A percentile compares a stretch with the other conserved stretches of the same genome.
Evolutionary conservation across 2,888 invertebrate species (phyloP).

Genomic region (Oscheius sp.): DNA sequence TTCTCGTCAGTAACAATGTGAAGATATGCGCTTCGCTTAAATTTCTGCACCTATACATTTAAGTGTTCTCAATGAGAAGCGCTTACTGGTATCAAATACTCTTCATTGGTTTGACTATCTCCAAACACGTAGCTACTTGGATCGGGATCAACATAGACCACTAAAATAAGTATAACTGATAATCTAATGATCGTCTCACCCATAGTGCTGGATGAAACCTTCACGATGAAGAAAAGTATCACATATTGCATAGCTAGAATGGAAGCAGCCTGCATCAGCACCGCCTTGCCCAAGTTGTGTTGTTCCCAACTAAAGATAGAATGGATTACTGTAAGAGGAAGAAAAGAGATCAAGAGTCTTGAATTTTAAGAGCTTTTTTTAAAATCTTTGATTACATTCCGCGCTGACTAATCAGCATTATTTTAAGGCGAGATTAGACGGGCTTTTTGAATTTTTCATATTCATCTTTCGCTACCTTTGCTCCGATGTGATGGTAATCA

Average conservation of each 20-base stretch:
- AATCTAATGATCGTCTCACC: not conserved
- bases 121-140: slow-evolving; percentile 16
- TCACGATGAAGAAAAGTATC: not conserved
- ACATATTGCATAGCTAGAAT: not conserved
- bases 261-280: not conserved
- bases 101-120: slow-evolving; percentile 2
- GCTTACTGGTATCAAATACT: slow-evolving; percentile 17
- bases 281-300: slow-evolving; percentile 15
- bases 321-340: not conserved
- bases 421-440: too few species aligned
- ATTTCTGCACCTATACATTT: too few species aligned
- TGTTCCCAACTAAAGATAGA: too few species aligned
- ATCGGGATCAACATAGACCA: slow-evolving; percentile 22
- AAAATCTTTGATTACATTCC: too few species aligned
- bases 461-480: too few species aligned
- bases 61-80: too few species aligned
- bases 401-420: too few species aligned
- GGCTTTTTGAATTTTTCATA: too few species aligned
- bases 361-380: too few species aligned
- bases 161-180: not conserved
- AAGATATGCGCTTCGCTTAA: slow-evolving; percentile 15
- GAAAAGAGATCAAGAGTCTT: too few species aligned
- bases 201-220: not conserved
- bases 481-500: too few species aligned
- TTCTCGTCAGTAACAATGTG: too few species aligned